Evolutionary conservation across 2,888 invertebrate species (phyloP).

Genomic region (Eutolmus rufibarbis): DNA sequence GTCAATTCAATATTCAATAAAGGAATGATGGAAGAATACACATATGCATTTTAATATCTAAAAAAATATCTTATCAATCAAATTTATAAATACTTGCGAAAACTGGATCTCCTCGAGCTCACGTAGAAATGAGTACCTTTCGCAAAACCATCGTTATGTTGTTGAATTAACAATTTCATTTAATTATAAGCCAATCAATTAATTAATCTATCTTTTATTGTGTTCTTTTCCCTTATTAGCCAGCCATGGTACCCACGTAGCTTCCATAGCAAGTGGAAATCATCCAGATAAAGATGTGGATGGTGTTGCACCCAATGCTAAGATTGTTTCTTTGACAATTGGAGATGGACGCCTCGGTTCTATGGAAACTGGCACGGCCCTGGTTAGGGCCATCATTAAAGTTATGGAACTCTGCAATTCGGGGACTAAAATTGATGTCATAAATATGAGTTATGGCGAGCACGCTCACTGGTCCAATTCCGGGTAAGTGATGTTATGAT

Average conservation of each 20-base stretch:
- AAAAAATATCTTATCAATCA: not conserved
- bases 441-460: constrained; percentile 99
- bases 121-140: not conserved
- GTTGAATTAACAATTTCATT: not conserved
- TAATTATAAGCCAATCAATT: not conserved
- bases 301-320: constrained; percentile 96
- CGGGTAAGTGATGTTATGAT: constrained; percentile 69
- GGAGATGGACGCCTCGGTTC: constrained; percentile 91
- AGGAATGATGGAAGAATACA: not conserved
- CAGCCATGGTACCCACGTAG: constrained; percentile 97
- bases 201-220: not conserved
- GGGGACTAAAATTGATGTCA: constrained; percentile 77
- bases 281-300: constrained; percentile 84
- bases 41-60: not conserved
- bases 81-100: not conserved
- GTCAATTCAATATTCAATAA: not conserved
- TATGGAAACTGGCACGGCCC: constrained; percentile 96
- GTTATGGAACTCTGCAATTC: constrained; percentile 75
- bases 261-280: constrained; percentile 92
- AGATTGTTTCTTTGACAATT: constrained; percentile 89
- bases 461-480: constrained; percentile 89
- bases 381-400: constrained; percentile 90
- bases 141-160: not conserved
- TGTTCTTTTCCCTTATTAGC: constrained; percentile 66
- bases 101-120: not conserved